Conservation (phyloP, 2,113 vertebrate genomes). For the Equus przewalskii region DNA sequence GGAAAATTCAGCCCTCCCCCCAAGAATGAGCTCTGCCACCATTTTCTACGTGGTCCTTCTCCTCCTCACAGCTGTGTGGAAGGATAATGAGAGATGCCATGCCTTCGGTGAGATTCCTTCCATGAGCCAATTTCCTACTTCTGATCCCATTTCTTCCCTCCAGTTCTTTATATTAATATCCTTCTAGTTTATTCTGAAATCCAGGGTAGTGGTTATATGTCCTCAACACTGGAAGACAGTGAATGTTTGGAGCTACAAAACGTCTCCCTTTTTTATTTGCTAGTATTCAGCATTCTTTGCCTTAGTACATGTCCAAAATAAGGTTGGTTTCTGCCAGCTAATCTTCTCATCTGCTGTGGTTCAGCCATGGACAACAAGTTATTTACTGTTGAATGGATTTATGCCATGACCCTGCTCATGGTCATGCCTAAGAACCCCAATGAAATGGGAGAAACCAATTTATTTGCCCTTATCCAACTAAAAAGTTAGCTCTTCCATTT, state of each 20-base stretch:
- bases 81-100: neutral
- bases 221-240: neutral
- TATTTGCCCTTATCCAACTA: neutral
- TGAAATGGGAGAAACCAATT: neutral
- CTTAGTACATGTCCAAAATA: neutral
- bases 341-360: neutral
- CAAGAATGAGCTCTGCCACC: neutral
- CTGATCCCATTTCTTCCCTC: neutral
- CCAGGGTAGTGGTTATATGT: neutral
- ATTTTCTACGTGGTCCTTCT: neutral
- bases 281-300: neutral
- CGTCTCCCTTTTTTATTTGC: slow-evolving; percentile 8
- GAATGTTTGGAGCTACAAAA: neutral
- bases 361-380: neutral
- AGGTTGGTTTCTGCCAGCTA: neutral
- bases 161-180: neutral
- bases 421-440: neutral
- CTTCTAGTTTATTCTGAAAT: neutral
- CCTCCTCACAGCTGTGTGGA: neutral
- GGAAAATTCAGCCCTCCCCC: neutral
- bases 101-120: neutral
- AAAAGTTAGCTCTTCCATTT: neutral
- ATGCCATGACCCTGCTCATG: neutral
- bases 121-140: neutral
- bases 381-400: neutral